phyloP scores from a whole-genome alignment of 2,113 vertebrate genomes.

The Sorex fumeus region DNA sequence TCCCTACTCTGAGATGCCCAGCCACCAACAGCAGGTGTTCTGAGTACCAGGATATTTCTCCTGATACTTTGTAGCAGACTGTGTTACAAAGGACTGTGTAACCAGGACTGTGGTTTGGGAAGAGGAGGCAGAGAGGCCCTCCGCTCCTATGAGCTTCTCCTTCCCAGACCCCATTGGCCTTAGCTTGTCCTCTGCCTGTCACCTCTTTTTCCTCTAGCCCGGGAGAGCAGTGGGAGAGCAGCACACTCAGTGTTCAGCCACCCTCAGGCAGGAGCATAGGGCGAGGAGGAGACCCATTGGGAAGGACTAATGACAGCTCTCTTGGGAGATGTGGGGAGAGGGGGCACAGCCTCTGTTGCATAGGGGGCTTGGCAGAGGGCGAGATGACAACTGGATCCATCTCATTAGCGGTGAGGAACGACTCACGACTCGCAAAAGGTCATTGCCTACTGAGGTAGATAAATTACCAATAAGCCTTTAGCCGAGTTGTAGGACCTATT shows the following conservation, averaged over 20 bases:
- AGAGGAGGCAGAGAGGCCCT: not conserved
- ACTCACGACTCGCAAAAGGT: slow-evolving; percentile 83
- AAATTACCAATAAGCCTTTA: slow-evolving; percentile 78
- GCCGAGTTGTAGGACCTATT: slow-evolving; percentile 79
- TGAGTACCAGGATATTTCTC: not conserved
- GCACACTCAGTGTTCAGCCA: not conserved
- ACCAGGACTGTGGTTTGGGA: not conserved
- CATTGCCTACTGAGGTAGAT: slow-evolving; percentile 82
- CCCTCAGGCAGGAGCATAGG: not conserved
- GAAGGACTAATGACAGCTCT: not conserved
- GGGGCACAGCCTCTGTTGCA: not conserved
- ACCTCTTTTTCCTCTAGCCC: not conserved
- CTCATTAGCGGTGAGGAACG: slow-evolving; percentile 83
- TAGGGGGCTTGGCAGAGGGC: not conserved
- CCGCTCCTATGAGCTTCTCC: not conserved
- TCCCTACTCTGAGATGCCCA: not conserved
- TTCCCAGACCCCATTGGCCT: slow-evolving; percentile 3
- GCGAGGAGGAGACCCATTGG: not conserved
- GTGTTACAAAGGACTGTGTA: too few relatives aligned
- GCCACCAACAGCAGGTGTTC: fast-evolving
- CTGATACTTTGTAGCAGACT: too few relatives aligned
- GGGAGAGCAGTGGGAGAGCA: not conserved
- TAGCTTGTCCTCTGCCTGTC: not conserved
- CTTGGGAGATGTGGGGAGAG: not conserved
- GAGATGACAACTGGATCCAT: slow-evolving; percentile 72